Conservation (phyloP, 2,113 vertebrate genomes). For the Nesoenas mayeri region DNA sequence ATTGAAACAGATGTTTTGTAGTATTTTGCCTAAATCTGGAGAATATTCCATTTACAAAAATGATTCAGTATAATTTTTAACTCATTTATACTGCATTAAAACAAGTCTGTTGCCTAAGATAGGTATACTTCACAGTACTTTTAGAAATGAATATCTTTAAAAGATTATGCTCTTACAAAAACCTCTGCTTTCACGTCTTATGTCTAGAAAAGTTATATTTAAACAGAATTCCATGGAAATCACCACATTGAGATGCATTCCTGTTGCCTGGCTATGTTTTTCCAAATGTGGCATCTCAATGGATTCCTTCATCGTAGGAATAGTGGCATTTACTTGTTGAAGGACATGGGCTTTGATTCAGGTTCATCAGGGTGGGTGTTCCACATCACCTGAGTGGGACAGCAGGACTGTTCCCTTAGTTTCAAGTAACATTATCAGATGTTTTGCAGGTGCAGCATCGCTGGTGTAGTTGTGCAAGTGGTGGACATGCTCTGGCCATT, state of each 20-base stretch:
- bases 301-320: not conserved
- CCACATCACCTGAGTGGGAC: not conserved
- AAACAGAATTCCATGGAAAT: not conserved
- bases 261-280: not conserved
- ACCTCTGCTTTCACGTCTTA: not conserved
- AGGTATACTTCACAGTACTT: constrained; percentile 10
- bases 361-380: not conserved
- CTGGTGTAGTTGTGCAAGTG: not conserved
- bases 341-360: not conserved
- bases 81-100: constrained; percentile 65
- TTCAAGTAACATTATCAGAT: not conserved
- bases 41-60: constrained; percentile 19
- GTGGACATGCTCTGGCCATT: not conserved
- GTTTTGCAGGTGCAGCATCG: not conserved
- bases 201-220: not conserved
- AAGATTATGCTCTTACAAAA: constrained; percentile 4
- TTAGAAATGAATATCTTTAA: constrained; percentile 47
- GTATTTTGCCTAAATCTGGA: constrained; percentile 42
- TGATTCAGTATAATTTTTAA: constrained; percentile 53
- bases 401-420: not conserved
- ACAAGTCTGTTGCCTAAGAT: constrained; percentile 30
- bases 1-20: constrained; percentile 34
- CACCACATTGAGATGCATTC: not conserved
- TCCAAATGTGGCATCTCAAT: not conserved
- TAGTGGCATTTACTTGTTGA: not conserved